These are phyloP conservation scores for Orchestia grillus DNA, from an alignment of 1,140 invertebrate species.

Conservation along the genomic window DNA sequence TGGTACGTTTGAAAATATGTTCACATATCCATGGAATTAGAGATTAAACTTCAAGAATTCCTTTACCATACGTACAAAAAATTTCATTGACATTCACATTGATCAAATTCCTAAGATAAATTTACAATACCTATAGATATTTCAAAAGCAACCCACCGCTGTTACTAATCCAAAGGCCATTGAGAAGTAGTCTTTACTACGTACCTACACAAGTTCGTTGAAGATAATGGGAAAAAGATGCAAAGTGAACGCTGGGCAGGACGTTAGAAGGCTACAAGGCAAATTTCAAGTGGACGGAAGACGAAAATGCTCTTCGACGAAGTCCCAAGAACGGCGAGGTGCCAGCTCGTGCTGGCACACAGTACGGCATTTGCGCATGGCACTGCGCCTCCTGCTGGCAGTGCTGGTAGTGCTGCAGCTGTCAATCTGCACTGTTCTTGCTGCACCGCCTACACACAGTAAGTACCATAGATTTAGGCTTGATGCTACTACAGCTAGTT, in stretches of 20 bases:
- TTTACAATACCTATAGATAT: background rate
- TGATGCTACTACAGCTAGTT: background rate
- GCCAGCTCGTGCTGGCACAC: background rate
- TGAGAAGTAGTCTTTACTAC: background rate
- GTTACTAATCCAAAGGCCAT: background rate
- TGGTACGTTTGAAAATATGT: background rate
- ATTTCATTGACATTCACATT: background rate
- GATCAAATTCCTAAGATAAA: background rate
- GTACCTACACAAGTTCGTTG: background rate
- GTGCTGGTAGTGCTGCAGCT: background rate
- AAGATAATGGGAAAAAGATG: background rate
- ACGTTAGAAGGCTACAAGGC: background rate
- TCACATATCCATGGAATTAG: background rate
- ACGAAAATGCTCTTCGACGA: background rate
- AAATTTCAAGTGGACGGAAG: background rate
- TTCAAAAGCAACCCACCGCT: background rate
- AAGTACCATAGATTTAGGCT: background rate
- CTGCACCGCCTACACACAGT: background rate
- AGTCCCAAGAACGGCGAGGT: background rate
- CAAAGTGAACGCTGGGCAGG: background rate
- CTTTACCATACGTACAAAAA: background rate
- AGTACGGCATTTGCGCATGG: background rate
- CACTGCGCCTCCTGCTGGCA: background rate
- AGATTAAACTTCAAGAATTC: background rate
- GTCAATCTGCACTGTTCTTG: background rate